These are phyloP conservation scores for Megaustenia siamemsis DNA, from an alignment of 2,888 invertebrate species.

Conservation along the genomic window DNA sequence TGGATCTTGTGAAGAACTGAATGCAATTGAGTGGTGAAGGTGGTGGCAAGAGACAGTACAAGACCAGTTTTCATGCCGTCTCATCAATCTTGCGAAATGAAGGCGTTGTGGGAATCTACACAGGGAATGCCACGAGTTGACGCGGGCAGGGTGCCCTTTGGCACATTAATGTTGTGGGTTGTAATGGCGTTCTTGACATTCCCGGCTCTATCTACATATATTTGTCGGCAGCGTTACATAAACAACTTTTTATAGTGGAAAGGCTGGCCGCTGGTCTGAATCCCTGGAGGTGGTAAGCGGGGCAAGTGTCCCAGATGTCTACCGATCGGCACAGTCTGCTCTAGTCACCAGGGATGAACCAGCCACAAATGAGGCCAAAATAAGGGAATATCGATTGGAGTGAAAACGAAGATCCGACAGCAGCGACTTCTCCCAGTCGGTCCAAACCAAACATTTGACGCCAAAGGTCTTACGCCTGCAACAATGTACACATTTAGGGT, in stretches of 20 bases:
- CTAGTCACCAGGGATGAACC: slow-evolving; percentile 90
- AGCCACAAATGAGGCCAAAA: slow-evolving; percentile 88
- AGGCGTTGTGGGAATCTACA: slow-evolving; percentile 91
- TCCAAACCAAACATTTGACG: slow-evolving; percentile 82
- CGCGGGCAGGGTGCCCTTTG: too few relatives aligned
- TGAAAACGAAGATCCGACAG: slow-evolving; percentile 74
- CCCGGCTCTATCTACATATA: too few relatives aligned
- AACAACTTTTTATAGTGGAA: too few relatives aligned
- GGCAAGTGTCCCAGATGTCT: slow-evolving; percentile 88
- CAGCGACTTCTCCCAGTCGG: slow-evolving; percentile 77
- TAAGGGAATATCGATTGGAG: slow-evolving; percentile 90
- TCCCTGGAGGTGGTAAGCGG: slow-evolving; percentile 87
- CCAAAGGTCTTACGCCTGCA: slow-evolving; percentile 88
- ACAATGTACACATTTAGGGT: slow-evolving; percentile 90
- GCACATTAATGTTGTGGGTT: too few relatives aligned
- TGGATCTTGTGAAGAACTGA: slow-evolving; percentile 97
- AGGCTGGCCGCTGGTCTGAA: slow-evolving; percentile 89
- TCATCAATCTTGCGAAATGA: slow-evolving; percentile 90
- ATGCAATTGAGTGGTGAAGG: slow-evolving; percentile 94
- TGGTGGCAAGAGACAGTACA: slow-evolving; percentile 85
- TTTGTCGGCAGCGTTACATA: too few relatives aligned
- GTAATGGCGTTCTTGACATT: too few relatives aligned
- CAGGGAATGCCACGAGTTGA: slow-evolving; percentile 83
- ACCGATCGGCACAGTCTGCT: slow-evolving; percentile 86
- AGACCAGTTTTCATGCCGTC: slow-evolving; percentile 90